Evolutionary conservation across 1,140 invertebrate genomes (phyloP), one percentile per base, ranked within the genome.

Genomic region (Doryteuthis pealeii): DNA sequence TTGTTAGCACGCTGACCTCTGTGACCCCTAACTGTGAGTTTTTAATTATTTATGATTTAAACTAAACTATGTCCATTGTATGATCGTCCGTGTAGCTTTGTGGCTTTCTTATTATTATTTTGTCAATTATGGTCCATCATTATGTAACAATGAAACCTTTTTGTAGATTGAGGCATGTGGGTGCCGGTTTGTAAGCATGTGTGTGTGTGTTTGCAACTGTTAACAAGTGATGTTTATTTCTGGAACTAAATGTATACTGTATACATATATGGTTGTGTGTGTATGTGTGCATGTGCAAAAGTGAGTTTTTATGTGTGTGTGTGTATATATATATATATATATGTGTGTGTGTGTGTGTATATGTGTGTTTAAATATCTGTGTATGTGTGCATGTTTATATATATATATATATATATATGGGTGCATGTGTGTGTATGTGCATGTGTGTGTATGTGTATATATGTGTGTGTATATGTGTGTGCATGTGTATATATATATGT

Each of bases 401-500:
- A 18, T 26, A 10, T 67, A 26, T 67, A 26, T 66, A 22, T 35
- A 22, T 31, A 54, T 31, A 26, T 45, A 49, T 70, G 67, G 22
- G 49, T 72, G 49, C 32, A 54, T n/a, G 22, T 72, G 31, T 58
- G 45, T 54, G 45, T 54, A 12, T 72, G 45, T 54, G 26, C 6
- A 26, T 14, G 70, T 18, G 33, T 71, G 30, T 72, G 71, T 72
- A 14, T 54, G 1, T 72, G 45, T 54, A 14, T 54, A 18, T 72
- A 43, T 28, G 71, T 72, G 71, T 72, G 54, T 6, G 54, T 28
- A 58, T 58, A 22, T 58, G 18, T 58, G 18, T 58, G 54, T 58
- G 26, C 18, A 18, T 72, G 45, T 72, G 40, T 72, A 54, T 72
- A 54, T 72, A 54, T 72, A 54, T 40, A 26, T 58, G 31, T 72